Evolutionary conservation across 2,113 vertebrate species (phyloP).

Genomic region (Chaetura pelagica): DNA sequence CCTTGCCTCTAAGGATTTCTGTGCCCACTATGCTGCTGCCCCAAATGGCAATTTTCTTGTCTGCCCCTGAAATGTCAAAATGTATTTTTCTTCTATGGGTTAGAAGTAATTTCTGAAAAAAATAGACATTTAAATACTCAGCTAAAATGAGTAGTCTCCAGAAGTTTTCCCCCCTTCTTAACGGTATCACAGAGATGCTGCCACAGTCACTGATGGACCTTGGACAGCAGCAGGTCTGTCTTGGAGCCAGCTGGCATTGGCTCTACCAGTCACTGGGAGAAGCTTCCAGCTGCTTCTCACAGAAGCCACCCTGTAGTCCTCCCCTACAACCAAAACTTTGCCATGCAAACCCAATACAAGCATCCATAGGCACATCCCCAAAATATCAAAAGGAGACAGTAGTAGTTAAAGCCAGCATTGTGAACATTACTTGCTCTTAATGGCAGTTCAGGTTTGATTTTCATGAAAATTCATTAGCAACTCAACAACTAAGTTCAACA

Average conservation of each 20-base stretch:
- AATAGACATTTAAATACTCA: background rate
- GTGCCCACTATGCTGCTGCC: background rate
- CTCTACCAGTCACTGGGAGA: too few relatives aligned
- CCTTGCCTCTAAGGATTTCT: background rate
- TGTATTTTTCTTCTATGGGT: background rate
- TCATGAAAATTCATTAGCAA: background rate
- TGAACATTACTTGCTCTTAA: background rate
- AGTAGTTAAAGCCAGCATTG: background rate
- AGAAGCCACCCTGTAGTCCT: too few relatives aligned
- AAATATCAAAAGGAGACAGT: background rate
- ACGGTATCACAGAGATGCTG: background rate
- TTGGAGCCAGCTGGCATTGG: background rate
- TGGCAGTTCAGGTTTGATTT: background rate
- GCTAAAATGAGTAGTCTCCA: background rate
- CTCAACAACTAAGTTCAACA: background rate
- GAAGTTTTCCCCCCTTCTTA: background rate
- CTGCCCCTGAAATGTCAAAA: background rate
- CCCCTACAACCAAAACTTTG: too few relatives aligned
- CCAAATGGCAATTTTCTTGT: background rate
- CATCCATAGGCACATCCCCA: background rate
- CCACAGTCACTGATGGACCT: background rate
- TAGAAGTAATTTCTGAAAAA: background rate
- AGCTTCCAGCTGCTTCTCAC: background rate
- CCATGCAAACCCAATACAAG: background rate
- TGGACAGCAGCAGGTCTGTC: fast-evolving